Evolutionary conservation across 2,888 invertebrate genomes (phyloP), one percentile per base, ranked within the genome.

Genomic region (Mayetiola destructor): DNA sequence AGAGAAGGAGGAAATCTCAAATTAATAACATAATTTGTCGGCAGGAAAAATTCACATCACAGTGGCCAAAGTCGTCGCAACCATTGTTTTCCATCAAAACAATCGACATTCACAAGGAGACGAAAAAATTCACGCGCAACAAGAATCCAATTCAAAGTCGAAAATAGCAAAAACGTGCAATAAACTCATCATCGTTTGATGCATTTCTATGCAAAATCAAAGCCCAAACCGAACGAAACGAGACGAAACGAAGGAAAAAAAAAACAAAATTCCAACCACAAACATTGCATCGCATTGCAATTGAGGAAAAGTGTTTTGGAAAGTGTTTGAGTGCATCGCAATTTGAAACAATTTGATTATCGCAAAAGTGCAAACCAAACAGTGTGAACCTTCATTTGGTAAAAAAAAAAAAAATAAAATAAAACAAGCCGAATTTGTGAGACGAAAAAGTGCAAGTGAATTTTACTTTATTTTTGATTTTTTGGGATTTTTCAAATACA

Each of bases 361-460:
- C 20, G 27, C 27, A 48, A 48, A 48, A 48, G 48, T 48, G 48
- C 27, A 12, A 48, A 27, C 14, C 27, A 12, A 48, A 27, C 14
- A 48, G 48, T 48, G 48, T 48, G 48, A 48, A 48, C 27, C 37
- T 37, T 37, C 12, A 37, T 37, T n/a, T 16, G 23, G 48, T 27
- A 48, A 48, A n/a, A n/a, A n/a, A n/a, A n/a, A n/a, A n/a, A n/a
- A n/a, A n/a, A n/a, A n/a, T n/a, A n/a, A n/a, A n/a, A n/a, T n/a
- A n/a, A n/a, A n/a, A n/a, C n/a, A n/a, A n/a, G n/a, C n/a, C n/a
- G n/a, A n/a, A n/a, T n/a, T n/a, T n/a, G n/a, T n/a, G n/a, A n/a
- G n/a, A n/a, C n/a, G n/a, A n/a, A n/a, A n/a, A 48, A 48, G 48
- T 48, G 48, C 48, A 48, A 48, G 48, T 48, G 48, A 48, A 37